phyloP scores from a whole-genome alignment of 2,113 vertebrate species.

The Noctilio leporinus region DNA sequence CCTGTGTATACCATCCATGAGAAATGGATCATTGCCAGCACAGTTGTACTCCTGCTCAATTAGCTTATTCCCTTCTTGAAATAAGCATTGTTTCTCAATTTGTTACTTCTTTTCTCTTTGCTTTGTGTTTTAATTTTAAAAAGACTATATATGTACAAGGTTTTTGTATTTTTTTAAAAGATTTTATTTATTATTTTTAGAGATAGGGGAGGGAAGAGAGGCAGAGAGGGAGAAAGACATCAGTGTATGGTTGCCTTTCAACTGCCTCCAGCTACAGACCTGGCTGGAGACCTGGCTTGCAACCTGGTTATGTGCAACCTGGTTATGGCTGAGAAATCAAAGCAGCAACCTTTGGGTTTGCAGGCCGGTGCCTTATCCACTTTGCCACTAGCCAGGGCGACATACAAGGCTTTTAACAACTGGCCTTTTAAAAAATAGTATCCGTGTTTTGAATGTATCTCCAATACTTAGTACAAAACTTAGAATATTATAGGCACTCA shows the following conservation, averaged over 20 bases:
- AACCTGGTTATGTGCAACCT: no score
- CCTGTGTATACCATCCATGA: neutral
- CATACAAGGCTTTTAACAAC: neutral
- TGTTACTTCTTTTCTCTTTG: neutral
- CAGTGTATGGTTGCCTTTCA: no score
- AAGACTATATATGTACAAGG: neutral
- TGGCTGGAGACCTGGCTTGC: no score
- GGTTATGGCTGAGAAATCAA: no score
- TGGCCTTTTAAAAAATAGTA: neutral
- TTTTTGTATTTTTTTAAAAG: no score
- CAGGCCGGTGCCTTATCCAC: no score
- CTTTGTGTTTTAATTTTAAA: slow-evolving; percentile 2
- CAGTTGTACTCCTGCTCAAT: neutral
- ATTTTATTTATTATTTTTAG: no score
- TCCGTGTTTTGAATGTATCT: neutral
- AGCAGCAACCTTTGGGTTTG: no score
- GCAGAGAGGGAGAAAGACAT: no score
- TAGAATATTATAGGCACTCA: neutral
- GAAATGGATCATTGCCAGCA: neutral
- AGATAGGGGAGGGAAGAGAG: no score
- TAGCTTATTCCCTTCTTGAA: neutral
- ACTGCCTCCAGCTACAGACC: no score
- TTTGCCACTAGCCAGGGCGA: no score
- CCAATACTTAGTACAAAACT: neutral
- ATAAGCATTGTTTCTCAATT: neutral